These are phyloP conservation scores for Drosophila eohydei DNA, from an alignment of 2,888 invertebrate genomes.

Conservation along the genomic window DNA sequence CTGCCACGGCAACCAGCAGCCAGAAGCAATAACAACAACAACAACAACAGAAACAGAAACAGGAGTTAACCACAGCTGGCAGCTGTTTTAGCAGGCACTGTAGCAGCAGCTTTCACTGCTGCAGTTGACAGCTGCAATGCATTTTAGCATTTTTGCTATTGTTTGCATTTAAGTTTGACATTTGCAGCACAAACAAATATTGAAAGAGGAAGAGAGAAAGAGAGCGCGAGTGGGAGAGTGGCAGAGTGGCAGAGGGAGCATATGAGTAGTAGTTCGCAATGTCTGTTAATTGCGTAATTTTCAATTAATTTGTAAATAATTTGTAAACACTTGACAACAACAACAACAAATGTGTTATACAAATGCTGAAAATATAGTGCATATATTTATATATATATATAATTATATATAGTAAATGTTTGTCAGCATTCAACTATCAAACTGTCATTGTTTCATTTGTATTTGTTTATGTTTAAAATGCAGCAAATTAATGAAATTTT, in stretches of 20 bases:
- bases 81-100: conserved; percentile 46
- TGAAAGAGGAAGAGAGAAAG: conserved; percentile 3
- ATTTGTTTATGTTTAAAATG: conserved; percentile 24
- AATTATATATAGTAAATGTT: neutral
- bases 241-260: neutral
- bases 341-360: neutral
- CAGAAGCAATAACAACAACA: conserved; percentile 26
- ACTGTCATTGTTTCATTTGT: conserved; percentile 21
- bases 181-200: conserved; percentile 52
- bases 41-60: conserved; percentile 12
- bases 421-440: conserved; percentile 8
- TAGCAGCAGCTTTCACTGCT: conserved; percentile 35
- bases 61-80: conserved; percentile 65
- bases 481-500: conserved; percentile 17
- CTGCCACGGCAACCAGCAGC: conserved; percentile 50
- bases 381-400: neutral
- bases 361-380: conserved; percentile 17
- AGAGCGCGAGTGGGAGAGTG: neutral
- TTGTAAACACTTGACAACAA: conserved; percentile 45
- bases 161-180: conserved; percentile 71
- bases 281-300: conserved; percentile 59
- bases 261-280: conserved; percentile 5
- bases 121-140: conserved; percentile 50
- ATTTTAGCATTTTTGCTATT: conserved; percentile 55
- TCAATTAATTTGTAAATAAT: conserved; percentile 71